Conservation (phyloP, 2,113 vertebrate genomes). For the Plecotus auritus region DNA sequence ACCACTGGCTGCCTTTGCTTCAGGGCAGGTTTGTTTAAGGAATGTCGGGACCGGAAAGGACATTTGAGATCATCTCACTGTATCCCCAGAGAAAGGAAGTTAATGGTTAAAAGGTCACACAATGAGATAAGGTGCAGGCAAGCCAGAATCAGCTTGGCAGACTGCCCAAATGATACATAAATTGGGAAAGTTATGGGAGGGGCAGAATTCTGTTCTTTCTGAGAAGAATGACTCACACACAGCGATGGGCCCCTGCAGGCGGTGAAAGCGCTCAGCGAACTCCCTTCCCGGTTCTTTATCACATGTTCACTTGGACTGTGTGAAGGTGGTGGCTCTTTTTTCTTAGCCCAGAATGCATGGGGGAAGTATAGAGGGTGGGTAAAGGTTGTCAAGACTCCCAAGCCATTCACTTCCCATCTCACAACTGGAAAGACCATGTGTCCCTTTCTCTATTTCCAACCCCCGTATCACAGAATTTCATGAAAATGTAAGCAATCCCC, state of each 20-base stretch:
- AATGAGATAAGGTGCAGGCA: background rate
- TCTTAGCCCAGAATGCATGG: background rate
- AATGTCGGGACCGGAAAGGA: background rate
- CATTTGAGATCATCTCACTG: background rate
- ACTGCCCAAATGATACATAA: background rate
- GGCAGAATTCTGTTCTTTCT: background rate
- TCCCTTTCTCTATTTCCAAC: background rate
- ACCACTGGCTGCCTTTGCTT: background rate
- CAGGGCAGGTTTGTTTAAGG: background rate
- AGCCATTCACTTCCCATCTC: background rate
- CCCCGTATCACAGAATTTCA: background rate
- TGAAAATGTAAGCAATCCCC: background rate
- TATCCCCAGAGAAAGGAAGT: background rate
- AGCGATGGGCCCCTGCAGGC: background rate
- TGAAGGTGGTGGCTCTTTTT: background rate
- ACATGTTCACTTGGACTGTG: background rate
- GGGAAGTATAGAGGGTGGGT: too few species aligned
- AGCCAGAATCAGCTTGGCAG: background rate
- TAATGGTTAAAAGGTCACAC: slow-evolving; percentile 25
- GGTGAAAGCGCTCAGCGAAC: background rate
- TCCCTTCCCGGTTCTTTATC: background rate
- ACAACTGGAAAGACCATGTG: background rate
- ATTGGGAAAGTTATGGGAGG: background rate
- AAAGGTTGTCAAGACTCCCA: background rate
- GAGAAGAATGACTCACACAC: background rate